These are phyloP conservation scores for Hylia prasina DNA, from an alignment of 2,113 vertebrate genomes.

Conservation along the genomic window DNA sequence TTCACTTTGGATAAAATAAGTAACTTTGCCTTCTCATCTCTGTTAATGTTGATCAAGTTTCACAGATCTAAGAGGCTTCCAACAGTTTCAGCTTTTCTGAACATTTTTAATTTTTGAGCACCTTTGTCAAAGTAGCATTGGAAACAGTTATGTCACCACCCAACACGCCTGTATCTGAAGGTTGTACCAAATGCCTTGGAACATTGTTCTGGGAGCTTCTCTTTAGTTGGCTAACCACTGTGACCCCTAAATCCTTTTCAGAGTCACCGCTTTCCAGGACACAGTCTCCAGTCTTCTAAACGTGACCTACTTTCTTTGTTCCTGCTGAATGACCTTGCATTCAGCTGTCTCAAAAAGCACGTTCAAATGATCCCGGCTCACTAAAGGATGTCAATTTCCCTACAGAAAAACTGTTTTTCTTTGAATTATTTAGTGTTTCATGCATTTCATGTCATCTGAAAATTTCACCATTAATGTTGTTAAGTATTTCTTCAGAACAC, in stretches of 20 bases:
- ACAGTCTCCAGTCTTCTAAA: constrained; percentile 39
- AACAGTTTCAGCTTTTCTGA: not conserved
- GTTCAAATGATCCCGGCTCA: constrained; percentile 4
- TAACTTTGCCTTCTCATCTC: not conserved
- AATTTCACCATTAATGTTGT: not conserved
- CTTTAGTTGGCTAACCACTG: constrained; percentile 14
- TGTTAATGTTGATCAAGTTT: not conserved
- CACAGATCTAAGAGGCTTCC: not conserved
- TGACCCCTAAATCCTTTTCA: constrained; percentile 51
- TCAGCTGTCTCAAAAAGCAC: constrained; percentile 25
- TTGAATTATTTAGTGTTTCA: constrained; percentile 51
- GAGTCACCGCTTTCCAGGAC: constrained; percentile 52
- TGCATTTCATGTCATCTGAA: constrained; percentile 18
- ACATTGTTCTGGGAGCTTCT: not conserved
- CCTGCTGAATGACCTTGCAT: constrained; percentile 53
- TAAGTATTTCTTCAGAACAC: not conserved
- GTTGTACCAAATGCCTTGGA: not conserved
- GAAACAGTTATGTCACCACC: not conserved
- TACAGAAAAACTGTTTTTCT: not conserved
- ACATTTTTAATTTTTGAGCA: not conserved
- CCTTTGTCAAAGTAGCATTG: not conserved
- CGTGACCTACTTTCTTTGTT: constrained; percentile 62
- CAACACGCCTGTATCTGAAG: not conserved
- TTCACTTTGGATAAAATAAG: not conserved
- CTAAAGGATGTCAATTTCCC: constrained; percentile 31